These are phyloP conservation scores for Dascyllus trimaculatus DNA, from an alignment of 2,113 vertebrate species.

Conservation along the genomic window DNA sequence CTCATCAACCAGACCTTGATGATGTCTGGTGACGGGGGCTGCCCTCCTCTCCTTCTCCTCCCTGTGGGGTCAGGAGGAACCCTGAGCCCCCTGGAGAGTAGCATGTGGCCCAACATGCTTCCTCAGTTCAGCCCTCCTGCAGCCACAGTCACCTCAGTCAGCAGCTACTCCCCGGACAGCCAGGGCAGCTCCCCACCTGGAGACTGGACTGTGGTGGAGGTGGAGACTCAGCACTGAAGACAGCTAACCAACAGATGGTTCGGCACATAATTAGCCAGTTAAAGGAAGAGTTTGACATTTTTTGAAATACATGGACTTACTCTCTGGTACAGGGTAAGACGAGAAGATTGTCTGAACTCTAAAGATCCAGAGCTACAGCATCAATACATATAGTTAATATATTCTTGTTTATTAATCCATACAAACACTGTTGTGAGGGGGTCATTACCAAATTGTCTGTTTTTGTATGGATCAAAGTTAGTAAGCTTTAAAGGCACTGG, in stretches of 20 bases:
- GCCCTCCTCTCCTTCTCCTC: constrained; percentile 78
- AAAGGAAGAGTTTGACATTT: no score
- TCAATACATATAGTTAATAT: no score
- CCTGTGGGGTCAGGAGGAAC: constrained; percentile 82
- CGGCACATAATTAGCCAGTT: no score
- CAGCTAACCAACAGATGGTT: not conserved
- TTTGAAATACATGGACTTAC: no score
- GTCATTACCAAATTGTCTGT: no score
- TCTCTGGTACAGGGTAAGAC: no score
- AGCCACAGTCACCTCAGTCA: constrained; percentile 90
- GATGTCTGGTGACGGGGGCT: constrained; percentile 81
- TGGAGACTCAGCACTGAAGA: constrained; percentile 91
- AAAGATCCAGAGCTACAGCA: no score
- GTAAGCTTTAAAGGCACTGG: no score
- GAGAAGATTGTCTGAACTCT: no score
- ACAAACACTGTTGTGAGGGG: no score
- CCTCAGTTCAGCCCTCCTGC: constrained; percentile 86
- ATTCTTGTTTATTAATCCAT: no score
- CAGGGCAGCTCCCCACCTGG: constrained; percentile 83
- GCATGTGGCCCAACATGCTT: constrained; percentile 89
- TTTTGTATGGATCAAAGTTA: no score
- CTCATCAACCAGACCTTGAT: constrained; percentile 90
- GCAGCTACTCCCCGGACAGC: constrained; percentile 90
- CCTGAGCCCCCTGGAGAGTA: constrained; percentile 88
- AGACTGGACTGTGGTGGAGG: constrained; percentile 93